Evolutionary conservation across 2,113 vertebrate species (phyloP).

Genomic region (Herpailurus yagouaroundi): DNA sequence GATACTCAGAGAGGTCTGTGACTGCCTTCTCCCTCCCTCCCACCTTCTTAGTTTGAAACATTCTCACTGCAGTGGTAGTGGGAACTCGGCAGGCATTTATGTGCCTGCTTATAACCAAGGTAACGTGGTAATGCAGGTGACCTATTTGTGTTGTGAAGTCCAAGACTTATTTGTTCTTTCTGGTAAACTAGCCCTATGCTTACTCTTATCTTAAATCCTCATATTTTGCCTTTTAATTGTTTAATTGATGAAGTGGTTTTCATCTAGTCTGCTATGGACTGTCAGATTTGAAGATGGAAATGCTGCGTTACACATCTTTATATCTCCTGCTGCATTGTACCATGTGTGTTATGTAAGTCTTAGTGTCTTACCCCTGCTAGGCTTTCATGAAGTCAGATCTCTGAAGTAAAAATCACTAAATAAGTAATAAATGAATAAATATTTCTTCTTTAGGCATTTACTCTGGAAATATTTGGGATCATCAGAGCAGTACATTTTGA

Average conservation of each 20-base stretch:
- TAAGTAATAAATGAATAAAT: neutral
- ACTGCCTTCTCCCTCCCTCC: too few relatives aligned
- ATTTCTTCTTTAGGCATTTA: conserved; percentile 15
- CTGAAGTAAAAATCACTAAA: conserved; percentile 35
- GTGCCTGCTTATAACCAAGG: neutral
- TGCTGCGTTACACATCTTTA: neutral
- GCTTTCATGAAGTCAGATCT: conserved; percentile 3
- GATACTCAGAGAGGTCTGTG: neutral
- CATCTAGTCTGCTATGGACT: neutral
- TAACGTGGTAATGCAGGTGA: neutral
- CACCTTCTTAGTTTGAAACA: conserved; percentile 27
- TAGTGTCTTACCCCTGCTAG: neutral
- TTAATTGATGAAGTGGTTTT: neutral
- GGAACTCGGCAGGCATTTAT: neutral
- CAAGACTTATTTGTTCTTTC: neutral
- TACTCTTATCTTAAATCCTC: neutral
- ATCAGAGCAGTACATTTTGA: conserved; percentile 20
- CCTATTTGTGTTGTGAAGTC: conserved; percentile 22
- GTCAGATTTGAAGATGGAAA: conserved; percentile 9
- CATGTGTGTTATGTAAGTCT: neutral
- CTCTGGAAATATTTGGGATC: neutral
- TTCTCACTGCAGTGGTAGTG: neutral
- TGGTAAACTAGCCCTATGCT: neutral
- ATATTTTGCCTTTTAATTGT: conserved; percentile 30
- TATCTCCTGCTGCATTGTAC: neutral